phyloP scores from a whole-genome alignment of 1,140 invertebrate species.

The Lerema accius region DNA sequence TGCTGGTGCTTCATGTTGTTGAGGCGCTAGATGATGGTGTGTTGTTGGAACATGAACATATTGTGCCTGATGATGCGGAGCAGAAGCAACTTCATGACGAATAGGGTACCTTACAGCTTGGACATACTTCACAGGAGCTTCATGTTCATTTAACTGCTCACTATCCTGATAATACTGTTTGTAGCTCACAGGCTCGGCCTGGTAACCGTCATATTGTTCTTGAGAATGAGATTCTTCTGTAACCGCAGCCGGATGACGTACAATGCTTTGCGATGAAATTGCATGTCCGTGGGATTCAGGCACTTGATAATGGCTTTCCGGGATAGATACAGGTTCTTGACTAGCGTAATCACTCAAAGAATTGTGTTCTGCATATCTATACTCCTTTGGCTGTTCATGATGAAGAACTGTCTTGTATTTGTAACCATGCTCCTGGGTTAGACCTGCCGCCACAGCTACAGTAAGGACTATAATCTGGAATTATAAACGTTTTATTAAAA shows the following conservation, averaged over 20 bases:
- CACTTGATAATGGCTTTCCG: conserved; percentile 44
- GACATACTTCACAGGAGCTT: conserved; percentile 43
- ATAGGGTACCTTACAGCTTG: conserved; percentile 53
- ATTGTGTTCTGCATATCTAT: conserved; percentile 51
- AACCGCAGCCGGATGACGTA: conserved; percentile 49
- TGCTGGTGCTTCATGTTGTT: conserved; percentile 44
- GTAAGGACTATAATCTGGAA: conserved; percentile 64
- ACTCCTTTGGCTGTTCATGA: conserved; percentile 54
- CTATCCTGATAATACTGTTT: conserved; percentile 53
- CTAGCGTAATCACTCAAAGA: conserved; percentile 34
- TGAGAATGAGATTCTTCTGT: conserved; percentile 58
- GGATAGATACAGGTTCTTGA: conserved; percentile 53
- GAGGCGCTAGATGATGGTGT: conserved; percentile 46
- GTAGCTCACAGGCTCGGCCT: conserved; percentile 43
- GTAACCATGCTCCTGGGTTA: conserved; percentile 58
- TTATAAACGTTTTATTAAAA: conserved; percentile 20
- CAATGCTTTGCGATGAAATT: conserved; percentile 54
- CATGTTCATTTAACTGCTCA: conserved; percentile 39
- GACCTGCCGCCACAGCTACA: conserved; percentile 44
- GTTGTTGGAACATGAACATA: conserved; percentile 46
- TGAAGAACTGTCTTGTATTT: conserved; percentile 50
- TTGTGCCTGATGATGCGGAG: conserved; percentile 40
- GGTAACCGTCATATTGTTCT: conserved; percentile 51
- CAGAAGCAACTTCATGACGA: conserved; percentile 37
- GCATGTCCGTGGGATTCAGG: conserved; percentile 46